Evolutionary conservation across 2,888 invertebrate genomes (phyloP).

Genomic region (Dinocampus coccinellae): DNA sequence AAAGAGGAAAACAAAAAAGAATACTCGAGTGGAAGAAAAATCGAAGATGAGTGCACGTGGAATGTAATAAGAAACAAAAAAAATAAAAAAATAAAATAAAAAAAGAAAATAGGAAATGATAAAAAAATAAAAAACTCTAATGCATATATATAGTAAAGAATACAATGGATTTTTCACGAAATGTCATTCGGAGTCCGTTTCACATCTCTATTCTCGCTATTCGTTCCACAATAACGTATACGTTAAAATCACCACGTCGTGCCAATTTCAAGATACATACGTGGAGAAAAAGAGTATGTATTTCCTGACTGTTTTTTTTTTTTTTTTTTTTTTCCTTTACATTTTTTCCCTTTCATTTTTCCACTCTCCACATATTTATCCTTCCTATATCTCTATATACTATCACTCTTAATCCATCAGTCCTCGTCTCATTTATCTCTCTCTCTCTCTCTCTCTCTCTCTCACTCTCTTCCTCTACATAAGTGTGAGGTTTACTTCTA

Average conservation of each 20-base stretch:
- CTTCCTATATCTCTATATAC: background rate
- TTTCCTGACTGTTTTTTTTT: conserved; percentile 19
- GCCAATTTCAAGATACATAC: conserved; percentile 8
- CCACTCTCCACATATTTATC: background rate
- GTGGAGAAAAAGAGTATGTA: conserved; percentile 8
- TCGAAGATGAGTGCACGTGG: background rate
- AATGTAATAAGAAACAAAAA: no score
- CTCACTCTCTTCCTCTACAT: background rate
- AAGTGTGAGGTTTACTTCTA: background rate
- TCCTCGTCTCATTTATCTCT: conserved; percentile 19
- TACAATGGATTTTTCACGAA: background rate
- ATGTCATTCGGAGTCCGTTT: conserved; percentile 1
- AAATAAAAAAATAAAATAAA: background rate
- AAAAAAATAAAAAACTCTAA: background rate
- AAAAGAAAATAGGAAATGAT: background rate
- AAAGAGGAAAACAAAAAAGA: background rate
- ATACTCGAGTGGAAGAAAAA: background rate
- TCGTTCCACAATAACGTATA: conserved; percentile 4
- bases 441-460: background rate
- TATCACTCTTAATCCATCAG: background rate
- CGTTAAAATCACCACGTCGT: conserved; percentile 9
- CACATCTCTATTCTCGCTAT: conserved; percentile 1
- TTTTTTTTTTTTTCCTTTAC: background rate
- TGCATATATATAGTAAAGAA: background rate
- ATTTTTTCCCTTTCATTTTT: background rate